Base-by-base conservation (phyloP, 2,888 invertebrate species). In the Branchipolynoe longqiensis region DNA sequence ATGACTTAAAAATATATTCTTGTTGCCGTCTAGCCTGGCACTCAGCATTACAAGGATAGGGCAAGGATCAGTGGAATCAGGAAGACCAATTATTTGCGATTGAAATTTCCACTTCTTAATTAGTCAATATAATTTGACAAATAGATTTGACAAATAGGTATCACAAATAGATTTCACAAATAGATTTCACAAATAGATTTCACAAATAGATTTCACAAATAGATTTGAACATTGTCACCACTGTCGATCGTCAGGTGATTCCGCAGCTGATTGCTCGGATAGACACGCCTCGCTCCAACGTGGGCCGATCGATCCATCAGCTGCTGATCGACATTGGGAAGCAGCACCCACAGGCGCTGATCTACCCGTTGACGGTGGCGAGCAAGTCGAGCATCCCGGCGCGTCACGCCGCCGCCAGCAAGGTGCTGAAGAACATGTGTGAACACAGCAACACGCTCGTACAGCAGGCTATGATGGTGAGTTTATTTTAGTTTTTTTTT, bases 261-360 rank as follows among this genome's bases (percentile, higher is more conserved):
- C 99, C 99, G 0, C 99, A 99, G 93, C 95, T 99, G 41, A 99
- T 99, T 89, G 99, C 99, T 0, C 95, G 99, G 83, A 99, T 99
- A 87, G 99, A 99, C 92, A 98, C 98, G 0, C 97, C 97, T 0
- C 95, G 98, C 54, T 96, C 96, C 83, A 94, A 98, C 84, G 98
- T 99, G 0, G 97, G 97, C 0, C 96, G 97, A 87, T 95, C 99
- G 64, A 98, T 99, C 87, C 97, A 98, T 92, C 97, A 98, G 91
- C 95, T 99, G 31, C 95, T 99, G 28, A 97, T 98, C 87, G 99
- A 99, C 91, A 98, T 99, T 87, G 99, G 99, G 6, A 99, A 99
- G 93, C 97, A 97, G 40, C 99, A 99, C 94, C 99, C 99, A 0
- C 98, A 94, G 95, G 98, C 99, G 0, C 94, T 99, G 69, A 98